Evolutionary conservation across 2,113 vertebrate species (phyloP).

Genomic region (Sceloporus tristichus): DNA sequence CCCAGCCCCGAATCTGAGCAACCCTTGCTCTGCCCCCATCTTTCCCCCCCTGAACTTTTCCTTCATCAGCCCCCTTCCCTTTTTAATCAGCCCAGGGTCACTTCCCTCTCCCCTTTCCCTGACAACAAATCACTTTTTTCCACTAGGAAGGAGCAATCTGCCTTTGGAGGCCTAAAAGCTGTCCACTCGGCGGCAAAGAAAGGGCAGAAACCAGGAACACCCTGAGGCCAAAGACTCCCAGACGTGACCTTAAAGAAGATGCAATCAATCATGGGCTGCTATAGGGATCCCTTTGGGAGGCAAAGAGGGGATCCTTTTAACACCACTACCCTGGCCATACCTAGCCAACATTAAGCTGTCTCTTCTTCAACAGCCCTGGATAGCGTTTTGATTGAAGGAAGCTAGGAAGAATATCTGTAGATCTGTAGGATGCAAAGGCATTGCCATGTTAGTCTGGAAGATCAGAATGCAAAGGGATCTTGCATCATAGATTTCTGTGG

Average conservation of each 20-base stretch:
- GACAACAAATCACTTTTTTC: conserved; percentile 46
- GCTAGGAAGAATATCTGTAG: not conserved
- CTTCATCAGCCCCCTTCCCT: not conserved
- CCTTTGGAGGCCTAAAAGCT: conserved; percentile 54
- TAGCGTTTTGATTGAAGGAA: not conserved
- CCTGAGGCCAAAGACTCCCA: conserved; percentile 76
- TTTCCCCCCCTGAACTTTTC: not conserved
- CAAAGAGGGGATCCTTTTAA: not conserved
- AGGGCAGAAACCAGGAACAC: conserved; percentile 75
- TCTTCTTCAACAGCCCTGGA: not conserved
- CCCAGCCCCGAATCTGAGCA: not conserved
- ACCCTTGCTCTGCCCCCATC: not conserved
- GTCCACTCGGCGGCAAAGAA: conserved; percentile 73
- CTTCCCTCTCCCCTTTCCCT: conserved; percentile 24
- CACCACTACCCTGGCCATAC: too few relatives aligned
- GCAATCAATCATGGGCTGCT: conserved; percentile 75
- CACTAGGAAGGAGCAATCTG: conserved; percentile 71
- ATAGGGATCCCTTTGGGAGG: not conserved
- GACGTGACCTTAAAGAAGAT: conserved; percentile 81
- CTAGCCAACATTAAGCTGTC: not conserved
- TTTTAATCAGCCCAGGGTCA: conserved; percentile 14
- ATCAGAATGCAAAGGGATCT: too few relatives aligned
- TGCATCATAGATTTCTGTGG: too few relatives aligned
- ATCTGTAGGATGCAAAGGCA: too few relatives aligned
- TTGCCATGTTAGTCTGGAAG: too few relatives aligned